Evolutionary conservation across 2,113 vertebrate species (phyloP).

Genomic region (Pteruthius melanotis): DNA sequence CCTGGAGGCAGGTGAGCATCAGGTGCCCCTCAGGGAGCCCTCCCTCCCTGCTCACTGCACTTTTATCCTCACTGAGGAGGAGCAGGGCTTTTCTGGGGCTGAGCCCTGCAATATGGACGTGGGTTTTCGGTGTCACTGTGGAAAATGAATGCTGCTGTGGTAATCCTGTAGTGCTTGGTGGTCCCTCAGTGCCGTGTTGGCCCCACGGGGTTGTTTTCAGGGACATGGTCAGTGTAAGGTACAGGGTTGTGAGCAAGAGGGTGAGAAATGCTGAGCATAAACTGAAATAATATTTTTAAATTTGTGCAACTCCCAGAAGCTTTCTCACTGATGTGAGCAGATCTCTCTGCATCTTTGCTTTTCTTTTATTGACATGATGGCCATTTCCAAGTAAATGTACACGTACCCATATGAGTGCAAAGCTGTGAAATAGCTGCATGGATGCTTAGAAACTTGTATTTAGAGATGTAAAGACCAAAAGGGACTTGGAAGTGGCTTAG

Average conservation of each 20-base stretch:
- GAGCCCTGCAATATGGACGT: accelerated
- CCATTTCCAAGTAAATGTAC: neutral
- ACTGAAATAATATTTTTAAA: neutral
- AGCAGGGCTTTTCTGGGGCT: neutral
- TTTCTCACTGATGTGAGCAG: neutral
- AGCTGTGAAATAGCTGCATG: neutral
- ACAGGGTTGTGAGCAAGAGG: neutral
- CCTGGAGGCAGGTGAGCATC: neutral
- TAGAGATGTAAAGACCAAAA: neutral
- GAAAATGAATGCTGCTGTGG: accelerated
- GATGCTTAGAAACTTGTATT: neutral
- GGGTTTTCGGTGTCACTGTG: neutral
- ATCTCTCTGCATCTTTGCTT: neutral
- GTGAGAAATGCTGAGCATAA: neutral
- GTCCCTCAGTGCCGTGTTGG: neutral
- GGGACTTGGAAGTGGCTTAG: neutral
- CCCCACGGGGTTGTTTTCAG: neutral
- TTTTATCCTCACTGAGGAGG: accelerated
- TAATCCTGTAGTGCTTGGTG: neutral
- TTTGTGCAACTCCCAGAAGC: neutral
- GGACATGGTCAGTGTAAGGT: neutral
- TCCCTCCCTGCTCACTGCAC: accelerated
- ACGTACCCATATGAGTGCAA: accelerated
- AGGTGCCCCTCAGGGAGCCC: neutral
- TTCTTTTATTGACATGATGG: neutral